Evolutionary conservation across 2,888 invertebrate genomes (phyloP).

Genomic region (Agriotes lineatus): DNA sequence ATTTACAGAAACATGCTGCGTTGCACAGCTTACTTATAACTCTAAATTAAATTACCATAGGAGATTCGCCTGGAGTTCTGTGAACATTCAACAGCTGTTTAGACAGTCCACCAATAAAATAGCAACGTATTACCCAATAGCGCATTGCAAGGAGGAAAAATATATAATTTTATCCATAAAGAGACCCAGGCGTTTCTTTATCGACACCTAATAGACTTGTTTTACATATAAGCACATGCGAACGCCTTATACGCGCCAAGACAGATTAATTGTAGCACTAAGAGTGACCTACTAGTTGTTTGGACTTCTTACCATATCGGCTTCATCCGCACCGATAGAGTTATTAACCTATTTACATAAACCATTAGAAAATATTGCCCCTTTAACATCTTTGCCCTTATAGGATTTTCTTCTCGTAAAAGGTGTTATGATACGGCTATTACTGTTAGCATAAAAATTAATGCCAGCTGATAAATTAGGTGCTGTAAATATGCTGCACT

Average conservation of each 20-base stretch:
- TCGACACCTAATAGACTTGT: constrained; percentile 26
- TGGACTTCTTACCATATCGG: constrained; percentile 29
- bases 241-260: constrained; percentile 18
- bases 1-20: too few species aligned
- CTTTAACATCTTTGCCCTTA: constrained; percentile 21
- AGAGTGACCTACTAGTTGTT: constrained; percentile 21
- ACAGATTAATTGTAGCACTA: constrained; percentile 30
- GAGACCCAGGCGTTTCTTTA: not conserved
- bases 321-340: constrained; percentile 30
- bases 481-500: too few species aligned
- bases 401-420: not conserved
- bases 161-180: constrained; percentile 16
- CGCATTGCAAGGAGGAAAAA: not conserved
- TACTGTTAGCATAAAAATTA: too few species aligned
- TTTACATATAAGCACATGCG: constrained; percentile 23
- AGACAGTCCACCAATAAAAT: not conserved
- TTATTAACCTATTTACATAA: constrained; percentile 34
- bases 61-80: too few species aligned
- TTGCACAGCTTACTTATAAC: too few species aligned
- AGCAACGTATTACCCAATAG: not conserved
- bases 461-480: too few species aligned
- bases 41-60: too few species aligned
- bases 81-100: too few species aligned
- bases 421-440: too few species aligned
- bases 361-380: constrained; percentile 14